Base-by-base conservation (phyloP, 1,140 invertebrate genomes). In the Idris sp. region DNA sequence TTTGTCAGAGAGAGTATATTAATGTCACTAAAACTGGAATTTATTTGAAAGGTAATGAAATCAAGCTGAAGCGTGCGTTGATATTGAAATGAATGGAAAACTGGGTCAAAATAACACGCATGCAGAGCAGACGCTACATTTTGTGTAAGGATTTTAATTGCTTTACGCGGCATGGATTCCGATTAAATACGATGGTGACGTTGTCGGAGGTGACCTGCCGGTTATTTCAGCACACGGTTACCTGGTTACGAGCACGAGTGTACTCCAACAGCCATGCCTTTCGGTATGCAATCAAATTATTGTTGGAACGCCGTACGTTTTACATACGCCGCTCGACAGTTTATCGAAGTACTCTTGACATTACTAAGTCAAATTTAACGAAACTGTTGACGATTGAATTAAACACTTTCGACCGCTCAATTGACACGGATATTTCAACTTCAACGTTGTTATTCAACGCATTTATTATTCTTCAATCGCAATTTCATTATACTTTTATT, bases 321-420 rank as follows among this genome's bases (percentile, higher is more conserved):
- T 64, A 73, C 69, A 59, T 65, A 38, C 69, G 35, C 35, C 46
- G 31, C 35, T 22, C 58, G 26, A 65, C 54, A 65, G 69, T 73
- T 73, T 61, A 73, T 73, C 61, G 53, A 59, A 65, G 69, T 54
- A 58, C 69, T 53, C 69, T 73, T 64, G 69, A 58, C 68, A 64
- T 73, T 72, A 59, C 68, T 64, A 58, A 73, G 68, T 73, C 68
- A 64, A 73, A 73, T 73, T 64, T 49, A 64, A 64, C 51, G 53
- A 73, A 72, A 62, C 67, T 56, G 46, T 61, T 40, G 48, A 64
- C 35, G 41, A 64, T 49, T 43, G 56, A 72, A 56, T 62, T 62
- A 56, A 62, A 62, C 58, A 48, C 49, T 56, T 48, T 54, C 40
- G 8, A 38, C 36, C 25, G 10, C 28, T 53, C 54, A 49, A 44